A percentile compares a stretch with the other conserved stretches of the same genome.
phyloP scores from a whole-genome alignment of 2,888 invertebrate species.

The Hyppa rectilinea region DNA sequence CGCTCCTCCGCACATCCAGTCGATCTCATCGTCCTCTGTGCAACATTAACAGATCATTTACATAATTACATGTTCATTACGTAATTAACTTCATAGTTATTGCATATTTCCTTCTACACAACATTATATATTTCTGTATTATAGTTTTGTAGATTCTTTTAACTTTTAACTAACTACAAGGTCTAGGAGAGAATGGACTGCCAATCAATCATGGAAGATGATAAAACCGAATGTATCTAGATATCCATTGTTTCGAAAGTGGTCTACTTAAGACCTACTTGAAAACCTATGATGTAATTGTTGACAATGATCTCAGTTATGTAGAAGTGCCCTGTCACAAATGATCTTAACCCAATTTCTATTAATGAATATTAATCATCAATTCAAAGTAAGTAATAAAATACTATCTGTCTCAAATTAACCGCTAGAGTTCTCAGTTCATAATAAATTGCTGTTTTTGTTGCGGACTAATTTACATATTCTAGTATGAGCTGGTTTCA shows the following conservation, averaged over 20 bases:
- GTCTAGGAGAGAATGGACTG: neutral
- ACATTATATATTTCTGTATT: neutral
- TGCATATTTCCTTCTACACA: neutral
- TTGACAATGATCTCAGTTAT: slow-evolving; percentile 20
- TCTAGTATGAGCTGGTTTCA: neutral
- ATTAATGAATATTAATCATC: slow-evolving; percentile 15
- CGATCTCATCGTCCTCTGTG: slow-evolving; percentile 72
- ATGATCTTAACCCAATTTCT: slow-evolving; percentile 4
- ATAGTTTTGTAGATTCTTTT: neutral
- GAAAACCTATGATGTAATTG: slow-evolving; percentile 32
- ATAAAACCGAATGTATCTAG: neutral
- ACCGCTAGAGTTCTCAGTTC: neutral
- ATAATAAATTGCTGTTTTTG: neutral
- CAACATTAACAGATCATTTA: slow-evolving; percentile 2
- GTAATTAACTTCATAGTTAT: neutral
- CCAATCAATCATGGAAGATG: neutral
- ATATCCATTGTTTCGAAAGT: neutral
- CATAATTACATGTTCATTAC: neutral
- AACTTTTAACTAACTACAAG: neutral
- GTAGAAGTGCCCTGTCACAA: slow-evolving; percentile 7
- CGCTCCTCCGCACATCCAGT: slow-evolving; percentile 89
- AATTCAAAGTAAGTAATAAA: slow-evolving; percentile 1
- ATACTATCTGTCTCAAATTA: neutral
- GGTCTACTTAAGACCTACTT: neutral
- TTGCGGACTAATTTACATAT: neutral